Evolutionary conservation across 2,888 invertebrate species (phyloP).

Genomic region (Apotomis capreana): DNA sequence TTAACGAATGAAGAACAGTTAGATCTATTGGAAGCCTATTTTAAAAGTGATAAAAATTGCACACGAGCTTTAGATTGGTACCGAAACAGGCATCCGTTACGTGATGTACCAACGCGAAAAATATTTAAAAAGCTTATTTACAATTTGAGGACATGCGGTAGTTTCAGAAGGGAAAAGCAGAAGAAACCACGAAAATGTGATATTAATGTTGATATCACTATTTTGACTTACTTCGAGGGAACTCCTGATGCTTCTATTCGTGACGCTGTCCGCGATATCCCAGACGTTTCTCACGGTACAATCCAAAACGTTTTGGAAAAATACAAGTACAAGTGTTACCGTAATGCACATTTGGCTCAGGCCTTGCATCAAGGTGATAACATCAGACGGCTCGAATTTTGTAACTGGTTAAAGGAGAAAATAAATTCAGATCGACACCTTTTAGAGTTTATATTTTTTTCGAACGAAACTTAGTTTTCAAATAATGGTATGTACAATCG

Average conservation of each 20-base stretch:
- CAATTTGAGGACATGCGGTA: slow-evolving; percentile 10
- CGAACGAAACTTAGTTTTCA: slow-evolving; percentile 10
- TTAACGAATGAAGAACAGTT: too few relatives aligned
- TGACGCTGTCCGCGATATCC: neutral
- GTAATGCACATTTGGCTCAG: neutral
- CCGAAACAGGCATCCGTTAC: slow-evolving; percentile 14
- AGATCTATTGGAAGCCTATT: too few relatives aligned
- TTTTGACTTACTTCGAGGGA: slow-evolving; percentile 16
- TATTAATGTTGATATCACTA: slow-evolving; percentile 6
- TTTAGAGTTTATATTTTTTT: slow-evolving; percentile 3
- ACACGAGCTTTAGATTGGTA: neutral
- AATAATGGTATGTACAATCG: slow-evolving; percentile 17
- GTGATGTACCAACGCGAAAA: slow-evolving; percentile 10
- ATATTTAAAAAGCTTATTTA: slow-evolving; percentile 10
- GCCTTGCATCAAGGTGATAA: slow-evolving; percentile 10
- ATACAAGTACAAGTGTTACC: neutral
- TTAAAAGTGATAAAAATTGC: too few relatives aligned
- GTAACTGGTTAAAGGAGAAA: slow-evolving; percentile 14
- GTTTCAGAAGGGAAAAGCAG: slow-evolving; percentile 7
- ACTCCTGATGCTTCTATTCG: slow-evolving; percentile 16
- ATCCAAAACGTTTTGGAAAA: slow-evolving; percentile 10
- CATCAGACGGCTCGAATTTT: slow-evolving; percentile 13
- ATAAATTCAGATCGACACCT: slow-evolving; percentile 11
- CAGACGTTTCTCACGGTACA: slow-evolving; percentile 4
- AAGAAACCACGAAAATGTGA: slow-evolving; percentile 15